Evolutionary conservation across 2,888 invertebrate species (phyloP), one percentile per base, ranked within the genome.

Genomic region (Pristionchus exspectatus): DNA sequence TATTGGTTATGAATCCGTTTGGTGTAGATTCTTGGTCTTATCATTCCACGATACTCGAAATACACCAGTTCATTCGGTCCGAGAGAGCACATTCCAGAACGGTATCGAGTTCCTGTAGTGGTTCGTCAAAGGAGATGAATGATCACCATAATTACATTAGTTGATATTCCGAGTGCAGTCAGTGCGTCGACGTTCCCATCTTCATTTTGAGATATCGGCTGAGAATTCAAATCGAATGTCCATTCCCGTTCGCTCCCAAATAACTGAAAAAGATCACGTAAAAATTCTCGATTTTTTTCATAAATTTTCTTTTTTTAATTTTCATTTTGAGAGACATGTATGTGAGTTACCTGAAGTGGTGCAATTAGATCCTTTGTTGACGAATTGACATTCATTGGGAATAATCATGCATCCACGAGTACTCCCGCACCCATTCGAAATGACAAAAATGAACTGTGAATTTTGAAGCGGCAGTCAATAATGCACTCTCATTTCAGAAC

Each of bases 1-100:
- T 56, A 5, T 88, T 21, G 18, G 87, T 63, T 56, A 88, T 74
- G 33, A 88, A 74, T 12, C 74, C 74, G n/a, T 2, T 33, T 1
- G 87, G 87, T 1, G 81, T 54, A 27, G 81, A 50, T 88, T 88
- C 56, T 74, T 74, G 33, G 87, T 74, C 30, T 88, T 88, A 30
- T 88, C 87, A 74, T 88, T 88, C 87, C 87, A 88, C 56, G 87
- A 74, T 7, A 88, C 44, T 30, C 87, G 50, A 21, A 88, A 72
- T 54, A 33, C 24, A 3, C 87, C 87, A 14, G 54, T 88, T 30
- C 72, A 54, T 27, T 56, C 1, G 74, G 74, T 0, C 87, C 87
- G 10, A 56, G 21, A n/a, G 12, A 87, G n/a, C 74, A 56, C 87
- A 88, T 56, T 88, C 87, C 24, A 88, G 87, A 24, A 88, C 87